phyloP scores from a whole-genome alignment of 2,888 invertebrate genomes.

The Apoderus coryli region DNA sequence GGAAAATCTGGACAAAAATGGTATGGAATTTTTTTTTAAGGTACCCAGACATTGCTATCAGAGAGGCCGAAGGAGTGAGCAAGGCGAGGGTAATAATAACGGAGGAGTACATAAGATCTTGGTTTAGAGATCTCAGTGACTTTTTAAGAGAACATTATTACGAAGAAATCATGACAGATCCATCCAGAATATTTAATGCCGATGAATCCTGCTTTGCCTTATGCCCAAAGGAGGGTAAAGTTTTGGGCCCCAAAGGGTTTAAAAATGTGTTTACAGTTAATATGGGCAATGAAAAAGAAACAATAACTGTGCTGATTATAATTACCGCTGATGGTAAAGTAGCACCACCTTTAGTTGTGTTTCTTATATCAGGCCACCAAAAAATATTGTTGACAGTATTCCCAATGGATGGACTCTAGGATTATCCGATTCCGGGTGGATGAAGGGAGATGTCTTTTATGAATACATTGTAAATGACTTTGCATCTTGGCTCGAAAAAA shows the following conservation, averaged over 20 bases:
- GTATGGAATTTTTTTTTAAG: constrained; percentile 21
- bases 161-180: constrained; percentile 9
- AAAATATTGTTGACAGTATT: constrained; percentile 10
- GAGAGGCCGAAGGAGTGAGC: constrained; percentile 12
- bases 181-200: constrained; percentile 12
- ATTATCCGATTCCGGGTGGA: constrained; percentile 17
- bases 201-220: constrained; percentile 11
- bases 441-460: constrained; percentile 16
- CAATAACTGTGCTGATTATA: constrained; percentile 12
- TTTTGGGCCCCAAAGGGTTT: constrained; percentile 11
- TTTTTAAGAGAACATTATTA: constrained; percentile 11
- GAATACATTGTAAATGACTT: constrained; percentile 15
- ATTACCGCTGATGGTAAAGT: constrained; percentile 12
- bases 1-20: constrained; percentile 16
- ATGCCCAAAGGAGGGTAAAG: constrained; percentile 15
- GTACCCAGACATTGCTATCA: constrained; percentile 18
- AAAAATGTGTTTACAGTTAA: constrained; percentile 9
- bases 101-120: constrained; percentile 8
- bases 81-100: constrained; percentile 12
- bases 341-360: constrained; percentile 11
- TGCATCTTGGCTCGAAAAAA: constrained; percentile 12
- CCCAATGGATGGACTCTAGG: constrained; percentile 13
- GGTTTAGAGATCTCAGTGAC: constrained; percentile 10
- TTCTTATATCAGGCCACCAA: constrained; percentile 13
- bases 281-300: constrained; percentile 12